A percentile compares a stretch with the other conserved stretches of the same genome.
These are phyloP conservation scores for Bilobella aurantiaca DNA, from an alignment of 1,140 invertebrate genomes.

Conservation along the genomic window DNA sequence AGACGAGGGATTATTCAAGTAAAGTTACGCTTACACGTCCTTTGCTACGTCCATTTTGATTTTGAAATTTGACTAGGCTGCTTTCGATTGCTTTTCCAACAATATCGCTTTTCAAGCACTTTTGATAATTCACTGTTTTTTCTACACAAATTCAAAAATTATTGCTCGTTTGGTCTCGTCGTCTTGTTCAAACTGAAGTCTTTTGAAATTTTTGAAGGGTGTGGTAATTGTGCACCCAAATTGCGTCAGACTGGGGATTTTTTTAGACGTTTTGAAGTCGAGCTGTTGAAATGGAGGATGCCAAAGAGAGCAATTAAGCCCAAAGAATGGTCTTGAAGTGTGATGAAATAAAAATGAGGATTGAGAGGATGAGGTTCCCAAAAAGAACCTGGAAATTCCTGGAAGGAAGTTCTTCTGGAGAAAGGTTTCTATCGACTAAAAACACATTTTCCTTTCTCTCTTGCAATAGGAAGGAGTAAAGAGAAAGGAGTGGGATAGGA, in stretches of 20 bases:
- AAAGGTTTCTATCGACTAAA: not conserved
- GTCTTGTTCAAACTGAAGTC: too few species aligned
- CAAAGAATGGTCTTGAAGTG: too few species aligned
- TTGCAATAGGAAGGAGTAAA: too few species aligned
- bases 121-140: not conserved
- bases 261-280: not conserved
- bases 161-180: too few species aligned
- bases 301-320: too few species aligned
- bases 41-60: slow-evolving; percentile 1
- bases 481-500: too few species aligned
- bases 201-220: not conserved
- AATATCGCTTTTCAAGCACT: too few species aligned
- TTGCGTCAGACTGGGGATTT: not conserved
- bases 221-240: not conserved
- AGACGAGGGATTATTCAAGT: not conserved
- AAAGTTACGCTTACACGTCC: not conserved
- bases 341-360: too few species aligned
- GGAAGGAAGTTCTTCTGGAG: not conserved
- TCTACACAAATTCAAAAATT: not conserved
- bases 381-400: too few species aligned
- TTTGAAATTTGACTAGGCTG: not conserved
- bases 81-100: too few species aligned
- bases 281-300: not conserved
- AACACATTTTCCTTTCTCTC: not conserved
- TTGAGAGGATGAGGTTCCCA: too few species aligned